A percentile compares a stretch with the other conserved stretches of the same genome.
These are phyloP conservation scores for Chamaea fasciata DNA, from an alignment of 2,113 vertebrate species.

Conservation along the genomic window DNA sequence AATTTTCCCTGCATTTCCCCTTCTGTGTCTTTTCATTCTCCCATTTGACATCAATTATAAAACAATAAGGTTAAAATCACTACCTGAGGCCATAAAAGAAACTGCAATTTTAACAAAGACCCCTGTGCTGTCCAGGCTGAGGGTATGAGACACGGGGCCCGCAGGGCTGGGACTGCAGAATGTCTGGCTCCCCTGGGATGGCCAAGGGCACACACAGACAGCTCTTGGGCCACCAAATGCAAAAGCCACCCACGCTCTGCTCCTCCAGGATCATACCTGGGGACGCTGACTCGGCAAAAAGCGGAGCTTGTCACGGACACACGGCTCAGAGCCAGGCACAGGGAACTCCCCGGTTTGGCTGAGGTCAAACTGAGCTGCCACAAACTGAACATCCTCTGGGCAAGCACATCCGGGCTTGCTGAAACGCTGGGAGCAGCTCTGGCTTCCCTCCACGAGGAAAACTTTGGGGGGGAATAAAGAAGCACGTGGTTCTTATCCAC, in stretches of 20 bases:
- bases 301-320: not conserved
- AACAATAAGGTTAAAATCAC: not conserved
- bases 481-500: not conserved
- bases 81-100: not conserved
- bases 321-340: fast-evolving
- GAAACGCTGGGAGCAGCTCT: not conserved
- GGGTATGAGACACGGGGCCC: fast-evolving
- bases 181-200: not conserved
- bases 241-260: not conserved
- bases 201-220: not conserved
- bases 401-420: not conserved
- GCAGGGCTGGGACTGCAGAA: not conserved
- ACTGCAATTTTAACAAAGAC: not conserved
- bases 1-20: not conserved
- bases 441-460: not conserved
- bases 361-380: not conserved
- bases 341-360: not conserved
- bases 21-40: not conserved
- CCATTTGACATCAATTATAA: not conserved
- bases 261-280: not conserved
- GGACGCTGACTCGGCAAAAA: not conserved
- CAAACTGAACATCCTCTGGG: not conserved
- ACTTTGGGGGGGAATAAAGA: not conserved
- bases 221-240: not conserved
- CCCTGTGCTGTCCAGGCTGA: not conserved